phyloP scores from a whole-genome alignment of 2,797 vertebrate genomes.

The Gymnopithys bicolor region DNA sequence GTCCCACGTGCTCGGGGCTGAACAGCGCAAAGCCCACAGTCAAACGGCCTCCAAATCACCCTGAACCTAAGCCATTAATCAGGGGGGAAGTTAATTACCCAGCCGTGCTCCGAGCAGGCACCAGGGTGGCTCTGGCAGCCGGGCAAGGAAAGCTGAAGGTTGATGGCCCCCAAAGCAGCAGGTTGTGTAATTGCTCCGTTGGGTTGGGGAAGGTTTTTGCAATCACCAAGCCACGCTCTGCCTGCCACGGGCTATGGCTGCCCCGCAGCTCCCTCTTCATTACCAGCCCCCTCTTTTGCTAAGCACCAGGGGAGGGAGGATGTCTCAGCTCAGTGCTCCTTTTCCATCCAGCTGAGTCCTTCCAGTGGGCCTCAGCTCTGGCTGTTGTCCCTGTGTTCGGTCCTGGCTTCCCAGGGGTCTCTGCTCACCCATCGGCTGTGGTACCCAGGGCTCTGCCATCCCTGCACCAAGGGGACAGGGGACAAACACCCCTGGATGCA shows the following conservation, averaged over 20 bases:
- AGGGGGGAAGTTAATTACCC: neutral
- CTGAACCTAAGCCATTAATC: neutral
- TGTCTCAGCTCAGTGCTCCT: neutral
- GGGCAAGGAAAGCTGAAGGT: neutral
- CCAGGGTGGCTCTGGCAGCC: neutral
- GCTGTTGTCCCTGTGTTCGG: accelerated
- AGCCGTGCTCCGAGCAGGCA: neutral
- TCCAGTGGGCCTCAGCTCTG: accelerated
- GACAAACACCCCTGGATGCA: too few species aligned
- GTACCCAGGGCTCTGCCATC: too few species aligned
- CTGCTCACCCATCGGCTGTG: too few species aligned
- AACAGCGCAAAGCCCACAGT: neutral
- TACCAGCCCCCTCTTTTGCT: neutral
- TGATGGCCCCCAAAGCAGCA: neutral
- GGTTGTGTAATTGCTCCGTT: neutral
- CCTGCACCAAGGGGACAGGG: too few species aligned
- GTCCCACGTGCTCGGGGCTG: neutral
- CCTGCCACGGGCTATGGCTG: neutral
- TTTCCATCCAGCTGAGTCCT: neutral
- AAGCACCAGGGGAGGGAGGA: neutral
- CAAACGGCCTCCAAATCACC: neutral
- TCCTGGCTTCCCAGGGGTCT: neutral
- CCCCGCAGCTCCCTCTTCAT: neutral
- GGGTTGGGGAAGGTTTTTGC: neutral
- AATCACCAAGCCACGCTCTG: neutral